Conservation (phyloP, 2,113 vertebrate genomes). For the Seriola dumerili region DNA sequence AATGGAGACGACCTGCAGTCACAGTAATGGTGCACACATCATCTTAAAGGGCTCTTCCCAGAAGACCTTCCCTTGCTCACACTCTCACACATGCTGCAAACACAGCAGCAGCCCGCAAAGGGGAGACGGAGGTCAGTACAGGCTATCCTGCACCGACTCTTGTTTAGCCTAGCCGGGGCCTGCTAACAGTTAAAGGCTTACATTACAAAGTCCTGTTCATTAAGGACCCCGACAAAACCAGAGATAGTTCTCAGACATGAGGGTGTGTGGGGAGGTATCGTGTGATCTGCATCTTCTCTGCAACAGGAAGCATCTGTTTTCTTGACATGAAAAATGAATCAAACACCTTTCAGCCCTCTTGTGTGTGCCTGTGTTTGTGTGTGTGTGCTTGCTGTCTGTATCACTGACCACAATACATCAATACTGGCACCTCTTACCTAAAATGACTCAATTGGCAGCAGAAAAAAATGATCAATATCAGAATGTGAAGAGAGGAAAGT, state of each 20-base stretch:
- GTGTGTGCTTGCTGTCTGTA: constrained; percentile 43
- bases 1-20: constrained; percentile 81
- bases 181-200: constrained; percentile 63
- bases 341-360: constrained; percentile 52
- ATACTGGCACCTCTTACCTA: constrained; percentile 46
- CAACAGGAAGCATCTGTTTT: constrained; percentile 64
- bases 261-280: constrained; percentile 28
- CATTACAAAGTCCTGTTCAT: constrained; percentile 75
- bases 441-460: constrained; percentile 24
- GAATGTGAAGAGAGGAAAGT: constrained; percentile 28
- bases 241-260: constrained; percentile 38
- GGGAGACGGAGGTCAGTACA: constrained; percentile 78
- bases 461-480: constrained; percentile 56
- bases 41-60: constrained; percentile 83
- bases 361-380: constrained; percentile 7
- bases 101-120: constrained; percentile 56
- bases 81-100: constrained; percentile 58
- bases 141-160: neutral
- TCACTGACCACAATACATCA: constrained; percentile 59
- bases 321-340: constrained; percentile 71
- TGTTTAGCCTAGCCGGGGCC: constrained; percentile 43
- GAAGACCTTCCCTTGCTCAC: constrained; percentile 73
- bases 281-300: constrained; percentile 45
- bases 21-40: constrained; percentile 82
- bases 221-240: constrained; percentile 69